Evolutionary conservation across 2,797 vertebrate genomes (phyloP), one percentile per base, ranked within the genome.

Genomic region (Bradypus variegatus): DNA sequence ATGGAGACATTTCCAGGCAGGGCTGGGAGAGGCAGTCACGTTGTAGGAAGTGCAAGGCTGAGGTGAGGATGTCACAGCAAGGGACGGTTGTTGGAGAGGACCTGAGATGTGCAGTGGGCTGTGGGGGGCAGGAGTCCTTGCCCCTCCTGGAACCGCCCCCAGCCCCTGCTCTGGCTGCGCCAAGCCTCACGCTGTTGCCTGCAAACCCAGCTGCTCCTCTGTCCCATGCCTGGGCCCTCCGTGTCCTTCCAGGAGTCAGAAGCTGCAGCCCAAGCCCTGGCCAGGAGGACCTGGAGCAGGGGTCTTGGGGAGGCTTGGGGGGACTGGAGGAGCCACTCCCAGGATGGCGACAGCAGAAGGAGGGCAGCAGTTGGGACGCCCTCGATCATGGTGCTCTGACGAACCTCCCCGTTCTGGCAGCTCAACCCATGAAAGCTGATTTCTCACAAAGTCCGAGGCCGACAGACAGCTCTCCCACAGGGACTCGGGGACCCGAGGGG

Each of bases 11-110:
- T 45, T 85, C 50, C 33, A 14, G 73, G 25, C 25, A 16, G 19
- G 23, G 53, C 14, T 38, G 36, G n/a, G 6, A 6, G 67, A 14
- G 38, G 60, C 3, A 12, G 18, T 11, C 8, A 0, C 4, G 15
- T 12, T 2, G n/a, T 21, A 19, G 70, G 69, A 10, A 50, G 33
- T 3, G 36, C 8, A 10, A 36, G 45, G n/a, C 48, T 25, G 0
- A 50, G 76, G 64, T 8, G 3, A 6, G 4, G n/a, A 4, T 14
- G 50, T 14, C 10, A 14, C 50, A 50, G 9, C 9, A 50, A 12
- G 50, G 50, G 14, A 50, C 11, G 25, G 41, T 19, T 31, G 65
- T 8, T 33, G 31, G 62, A 53, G 73, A 62, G 41, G 31, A 13
- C 60, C 8, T 50, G 13, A 2, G 27, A 9, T 0, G 4, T 21